Percentiles rank a stretch among this genome's conserved stretches.
Conservation (phyloP, 2,113 vertebrate species). For the Apodemus sylvaticus region DNA sequence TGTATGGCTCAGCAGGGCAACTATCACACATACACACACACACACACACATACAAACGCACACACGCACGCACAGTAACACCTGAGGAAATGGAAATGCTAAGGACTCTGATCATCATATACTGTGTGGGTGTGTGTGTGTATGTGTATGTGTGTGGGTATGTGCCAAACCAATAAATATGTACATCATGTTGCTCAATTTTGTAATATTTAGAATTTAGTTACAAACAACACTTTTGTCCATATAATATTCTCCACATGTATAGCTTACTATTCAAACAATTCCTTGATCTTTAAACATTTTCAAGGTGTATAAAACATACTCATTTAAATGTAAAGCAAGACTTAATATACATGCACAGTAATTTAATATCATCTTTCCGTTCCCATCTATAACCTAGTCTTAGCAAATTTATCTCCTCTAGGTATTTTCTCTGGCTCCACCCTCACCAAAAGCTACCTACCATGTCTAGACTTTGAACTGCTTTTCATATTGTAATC, state of each 20-base stretch:
- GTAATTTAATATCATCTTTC: neutral
- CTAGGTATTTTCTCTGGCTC: neutral
- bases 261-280: conserved; percentile 14
- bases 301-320: conserved; percentile 47
- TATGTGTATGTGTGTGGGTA: neutral
- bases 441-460: neutral
- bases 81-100: neutral
- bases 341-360: neutral
- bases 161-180: neutral
- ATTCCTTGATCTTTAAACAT: conserved; percentile 49
- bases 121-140: neutral
- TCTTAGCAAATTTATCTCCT: neutral
- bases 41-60: neutral
- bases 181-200: neutral
- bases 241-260: neutral
- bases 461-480: neutral
- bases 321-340: conserved; percentile 27
- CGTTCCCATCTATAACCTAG: neutral
- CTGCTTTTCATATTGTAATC: neutral
- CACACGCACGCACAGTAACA: neutral
- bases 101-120: neutral
- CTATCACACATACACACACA: neutral
- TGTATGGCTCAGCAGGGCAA: neutral
- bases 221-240: conserved; percentile 12
- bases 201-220: neutral